These are phyloP conservation scores for Cladorhizidae sp. DNA, from an alignment of 37 sponge, comb jelly and placozoan genomes.

Conservation along the genomic window DNA sequence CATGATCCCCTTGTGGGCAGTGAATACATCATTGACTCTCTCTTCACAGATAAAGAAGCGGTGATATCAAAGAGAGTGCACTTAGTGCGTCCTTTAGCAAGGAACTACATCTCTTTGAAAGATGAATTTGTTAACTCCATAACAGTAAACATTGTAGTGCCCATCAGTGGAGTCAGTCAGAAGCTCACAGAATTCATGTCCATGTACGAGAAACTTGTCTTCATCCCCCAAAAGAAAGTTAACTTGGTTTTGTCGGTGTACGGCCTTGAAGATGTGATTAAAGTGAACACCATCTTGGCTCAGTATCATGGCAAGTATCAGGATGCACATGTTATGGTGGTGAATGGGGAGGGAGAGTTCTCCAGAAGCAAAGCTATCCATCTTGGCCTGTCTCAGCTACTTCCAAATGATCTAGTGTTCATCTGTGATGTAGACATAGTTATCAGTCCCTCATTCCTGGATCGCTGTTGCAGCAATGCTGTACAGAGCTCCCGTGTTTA, in stretches of 20 bases:
- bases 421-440: no score
- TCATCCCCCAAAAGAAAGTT: constrained; percentile 19
- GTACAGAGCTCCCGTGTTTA: no score
- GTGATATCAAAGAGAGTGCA: constrained; percentile 40
- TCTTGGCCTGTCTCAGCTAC: no score
- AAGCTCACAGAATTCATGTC: no score
- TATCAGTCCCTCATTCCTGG: no score
- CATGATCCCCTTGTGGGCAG: no score
- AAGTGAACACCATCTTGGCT: no score
- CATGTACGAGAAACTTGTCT: constrained; percentile 32
- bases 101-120: constrained; percentile 40
- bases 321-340: constrained; percentile 13
- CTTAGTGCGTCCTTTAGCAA: constrained; percentile 47
- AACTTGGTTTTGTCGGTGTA: no score
- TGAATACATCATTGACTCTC: constrained; percentile 62
- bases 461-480: no score
- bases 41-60: constrained; percentile 21
- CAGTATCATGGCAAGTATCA: constrained; percentile 29
- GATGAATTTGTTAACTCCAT: neutral
- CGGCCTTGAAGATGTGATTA: no score
- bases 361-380: constrained; percentile 56
- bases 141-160: constrained; percentile 49
- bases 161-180: constrained; percentile 52
- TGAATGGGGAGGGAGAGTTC: constrained; percentile 51
- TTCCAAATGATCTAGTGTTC: no score